Evolutionary conservation across 2,888 invertebrate genomes (phyloP).

Genomic region (Cordylochernes scorpioides): DNA sequence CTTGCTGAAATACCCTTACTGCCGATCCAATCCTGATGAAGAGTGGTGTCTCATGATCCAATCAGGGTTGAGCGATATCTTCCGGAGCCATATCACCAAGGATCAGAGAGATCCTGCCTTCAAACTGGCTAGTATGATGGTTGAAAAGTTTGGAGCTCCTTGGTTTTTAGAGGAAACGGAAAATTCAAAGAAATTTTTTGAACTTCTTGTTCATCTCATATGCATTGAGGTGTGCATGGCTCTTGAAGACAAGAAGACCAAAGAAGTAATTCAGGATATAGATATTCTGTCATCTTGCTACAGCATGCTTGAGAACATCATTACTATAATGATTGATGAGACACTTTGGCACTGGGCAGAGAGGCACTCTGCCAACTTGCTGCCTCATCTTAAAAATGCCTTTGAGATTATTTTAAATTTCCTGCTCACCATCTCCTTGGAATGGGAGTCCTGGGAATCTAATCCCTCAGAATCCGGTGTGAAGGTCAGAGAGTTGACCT

Average conservation of each 20-base stretch:
- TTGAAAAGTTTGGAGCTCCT: conserved; percentile 53
- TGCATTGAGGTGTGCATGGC: conserved; percentile 85
- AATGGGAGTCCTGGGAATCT: conserved; percentile 1
- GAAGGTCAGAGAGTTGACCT: conserved; percentile 32
- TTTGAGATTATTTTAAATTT: conserved; percentile 7
- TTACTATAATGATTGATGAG: conserved; percentile 18
- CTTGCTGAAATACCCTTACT: conserved; percentile 19
- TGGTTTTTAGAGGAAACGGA: conserved; percentile 37
- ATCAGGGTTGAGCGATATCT: conserved; percentile 51
- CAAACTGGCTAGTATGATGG: conserved; percentile 46
- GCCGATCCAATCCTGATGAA: conserved; percentile 28
- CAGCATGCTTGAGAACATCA: conserved; percentile 19
- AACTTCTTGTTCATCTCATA: conserved; percentile 52
- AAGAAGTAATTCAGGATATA: conserved; percentile 26
- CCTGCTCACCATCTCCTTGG: conserved; percentile 3
- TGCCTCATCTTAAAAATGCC: conserved; percentile 6
- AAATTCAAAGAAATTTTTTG: conserved; percentile 46
- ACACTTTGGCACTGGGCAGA: conserved; percentile 12
- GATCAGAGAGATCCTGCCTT: conserved; percentile 67
- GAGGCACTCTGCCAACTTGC: conserved; percentile 3
- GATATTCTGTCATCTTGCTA: conserved; percentile 19
- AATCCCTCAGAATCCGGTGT: not conserved
- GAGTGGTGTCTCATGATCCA: conserved; percentile 61
- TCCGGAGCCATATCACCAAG: conserved; percentile 58
- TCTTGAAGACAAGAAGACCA: conserved; percentile 48